phyloP scores from a whole-genome alignment of 2,113 vertebrate species.

The Neopipo cinnamomea region DNA sequence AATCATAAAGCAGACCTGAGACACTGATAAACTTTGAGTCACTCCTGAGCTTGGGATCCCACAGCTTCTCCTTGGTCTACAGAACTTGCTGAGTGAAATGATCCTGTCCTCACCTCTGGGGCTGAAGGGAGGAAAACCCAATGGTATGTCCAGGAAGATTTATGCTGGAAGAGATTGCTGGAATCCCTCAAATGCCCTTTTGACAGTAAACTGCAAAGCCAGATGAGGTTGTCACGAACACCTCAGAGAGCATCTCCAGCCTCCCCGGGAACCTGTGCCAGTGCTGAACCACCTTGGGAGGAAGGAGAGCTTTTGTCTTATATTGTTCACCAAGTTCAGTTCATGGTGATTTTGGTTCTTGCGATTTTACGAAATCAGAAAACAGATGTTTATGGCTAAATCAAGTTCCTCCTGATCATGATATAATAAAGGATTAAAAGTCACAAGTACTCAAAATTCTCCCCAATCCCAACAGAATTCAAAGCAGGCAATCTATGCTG shows the following conservation, averaged over 20 bases:
- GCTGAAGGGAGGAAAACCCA: not conserved
- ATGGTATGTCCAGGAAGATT: fast-evolving
- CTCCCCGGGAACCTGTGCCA: not conserved
- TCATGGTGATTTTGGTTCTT: not conserved
- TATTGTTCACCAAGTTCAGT: not conserved
- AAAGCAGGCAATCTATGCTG: not conserved
- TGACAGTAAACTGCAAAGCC: not conserved
- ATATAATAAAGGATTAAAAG: not conserved
- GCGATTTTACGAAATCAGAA: not conserved
- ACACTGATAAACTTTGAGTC: not conserved
- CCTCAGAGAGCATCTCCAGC: not conserved
- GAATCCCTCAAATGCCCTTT: not conserved
- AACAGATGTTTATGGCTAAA: not conserved
- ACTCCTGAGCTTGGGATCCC: not conserved
- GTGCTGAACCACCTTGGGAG: not conserved
- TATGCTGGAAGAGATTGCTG: not conserved
- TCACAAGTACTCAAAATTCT: not conserved
- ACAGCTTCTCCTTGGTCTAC: not conserved
- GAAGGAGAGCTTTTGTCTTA: not conserved
- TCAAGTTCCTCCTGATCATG: not conserved
- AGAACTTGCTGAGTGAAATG: not conserved
- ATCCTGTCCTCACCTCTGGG: not conserved
- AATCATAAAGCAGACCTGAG: not conserved
- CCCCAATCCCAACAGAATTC: not conserved
- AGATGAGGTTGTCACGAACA: not conserved